These are phyloP conservation scores for Belonocnema kinseyi DNA, from an alignment of 1,140 invertebrate genomes.

Conservation along the genomic window DNA sequence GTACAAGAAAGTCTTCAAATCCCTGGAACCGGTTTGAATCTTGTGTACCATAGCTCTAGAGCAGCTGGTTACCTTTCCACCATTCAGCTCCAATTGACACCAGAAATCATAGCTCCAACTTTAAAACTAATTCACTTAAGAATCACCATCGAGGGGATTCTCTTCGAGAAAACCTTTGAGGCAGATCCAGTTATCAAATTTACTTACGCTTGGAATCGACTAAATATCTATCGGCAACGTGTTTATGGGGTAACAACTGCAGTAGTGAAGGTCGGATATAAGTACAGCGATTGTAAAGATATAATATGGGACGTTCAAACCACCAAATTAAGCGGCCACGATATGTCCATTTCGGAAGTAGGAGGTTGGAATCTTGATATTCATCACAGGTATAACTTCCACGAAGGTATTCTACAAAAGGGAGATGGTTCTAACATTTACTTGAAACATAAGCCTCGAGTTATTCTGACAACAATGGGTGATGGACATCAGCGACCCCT, in stretches of 20 bases:
- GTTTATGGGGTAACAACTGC: conserved; percentile 94
- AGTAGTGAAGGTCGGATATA: conserved; percentile 96
- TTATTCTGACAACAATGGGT: conserved; percentile 94
- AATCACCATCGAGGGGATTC: conserved; percentile 95
- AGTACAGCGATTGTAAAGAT: conserved; percentile 94
- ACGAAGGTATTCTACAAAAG: conserved; percentile 97
- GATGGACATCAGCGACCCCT: conserved; percentile 92
- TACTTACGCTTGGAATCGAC: conserved; percentile 96
- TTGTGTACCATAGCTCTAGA: conserved; percentile 96
- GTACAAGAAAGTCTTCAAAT: conserved; percentile 95
- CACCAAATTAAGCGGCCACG: conserved; percentile 94
- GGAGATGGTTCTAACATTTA: conserved; percentile 98
- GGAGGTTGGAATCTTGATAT: conserved; percentile 98
- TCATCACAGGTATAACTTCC: conserved; percentile 98
- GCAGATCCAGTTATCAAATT: conserved; percentile 97
- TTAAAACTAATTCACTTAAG: conserved; percentile 91
- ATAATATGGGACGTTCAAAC: conserved; percentile 97
- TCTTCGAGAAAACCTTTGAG: conserved; percentile 95
- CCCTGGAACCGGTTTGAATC: conserved; percentile 92
- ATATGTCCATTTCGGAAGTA: conserved; percentile 96
- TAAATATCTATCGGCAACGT: conserved; percentile 97
- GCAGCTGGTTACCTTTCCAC: conserved; percentile 95
- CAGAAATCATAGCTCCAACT: conserved; percentile 86
- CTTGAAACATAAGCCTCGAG: conserved; percentile 93
- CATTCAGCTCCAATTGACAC: conserved; percentile 95